Base-by-base conservation (phyloP, 2,797 vertebrate genomes). In the Coendou prehensilis region DNA sequence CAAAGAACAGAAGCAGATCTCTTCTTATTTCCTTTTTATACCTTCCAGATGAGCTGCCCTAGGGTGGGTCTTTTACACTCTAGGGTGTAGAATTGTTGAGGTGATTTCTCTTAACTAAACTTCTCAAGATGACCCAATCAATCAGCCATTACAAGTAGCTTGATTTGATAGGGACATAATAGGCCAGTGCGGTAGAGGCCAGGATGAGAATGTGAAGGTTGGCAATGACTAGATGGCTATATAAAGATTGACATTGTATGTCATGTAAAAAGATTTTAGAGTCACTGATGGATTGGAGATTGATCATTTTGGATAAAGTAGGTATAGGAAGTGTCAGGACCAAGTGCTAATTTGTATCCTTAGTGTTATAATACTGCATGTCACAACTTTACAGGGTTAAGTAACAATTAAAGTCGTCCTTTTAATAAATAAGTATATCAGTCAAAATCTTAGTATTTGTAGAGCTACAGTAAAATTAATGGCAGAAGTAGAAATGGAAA, bases 401-500 rank as follows among this genome's bases (percentile, higher is more conserved):
- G 22, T 73, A 90, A 91, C 91, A 17, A 88, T 85, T 57, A 76
- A 90, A 84, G 20, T 85, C 75, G 84, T 26, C 15, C 26, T 7
- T 52, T 89, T 67, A 79, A 93, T 33, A 18, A 41, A 59, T 75
- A n/a, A 61, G n/a, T n/a, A n/a, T n/a, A n/a, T n/a, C n/a, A n/a
- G 47, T 52, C 2, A 41, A 94, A 87, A 96, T 67, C 61, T 92
- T 80, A 96, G 23, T 69, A 75, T 92, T 73, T 76, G 64, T 69
- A 52, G 73, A 83, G 83, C 50, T 90, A 59, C 9, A 64, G 61
- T 92, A 75, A 95, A 97, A 93, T 82, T 94, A 91, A 90, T 28
- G 92, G 61, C 18, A 89, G 41, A 87, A 79, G 17, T 69, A 79
- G 82, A 93, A 78, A 93, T 59, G 50, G 18, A 22, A 84, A 69